Base-by-base conservation (phyloP, 2,797 vertebrate genomes). In the Silurus aristotelis region DNA sequence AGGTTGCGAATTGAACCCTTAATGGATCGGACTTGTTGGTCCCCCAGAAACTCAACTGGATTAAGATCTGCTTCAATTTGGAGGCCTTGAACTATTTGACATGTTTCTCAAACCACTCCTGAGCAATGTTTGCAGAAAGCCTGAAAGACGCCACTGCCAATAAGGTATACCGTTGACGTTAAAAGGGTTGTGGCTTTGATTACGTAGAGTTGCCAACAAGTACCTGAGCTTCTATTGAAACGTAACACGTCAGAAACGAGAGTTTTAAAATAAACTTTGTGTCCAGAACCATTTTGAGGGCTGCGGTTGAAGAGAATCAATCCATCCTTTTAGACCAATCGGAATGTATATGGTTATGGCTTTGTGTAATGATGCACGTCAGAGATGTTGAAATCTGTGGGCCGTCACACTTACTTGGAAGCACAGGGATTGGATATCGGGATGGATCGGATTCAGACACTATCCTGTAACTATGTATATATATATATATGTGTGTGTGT, bases 381-480 rank as follows among this genome's bases (percentile, higher is more conserved):
- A 89, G 75, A 78, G 46, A 78, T 81, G 83, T 78, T 86, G 71
- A 73, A 71, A 85, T 71, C 84, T 14, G 46, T 64, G 20, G 17
- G 68, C 52, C 70, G 38, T 71, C 58, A 56, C 46, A 58, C 17
- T 56, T 86, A 68, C 66, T 38, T 25, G 83, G 80, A 85, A 83
- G 52, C 55, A 60, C 75, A 70, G 27, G 76, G 86, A 85, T 87
- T 82, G 14, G 68, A 84, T 89, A 55, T 77, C 84, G 15, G 67
- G 27, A 46, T 85, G 85, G 88, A 86, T 86, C 85, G 27, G 58
- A 66, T 85, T 75, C 85, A 72, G 82, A 43, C 66, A 56, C 6
- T 55, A n/a, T n/a, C n/a, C n/a, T n/a, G n/a, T n/a, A n/a, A n/a
- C n/a, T n/a, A n/a, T n/a, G 67, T 19, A 56, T 72, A 58, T 27